Base-by-base conservation (phyloP, 1,140 invertebrate genomes). In the Drosophila jambulina region DNA sequence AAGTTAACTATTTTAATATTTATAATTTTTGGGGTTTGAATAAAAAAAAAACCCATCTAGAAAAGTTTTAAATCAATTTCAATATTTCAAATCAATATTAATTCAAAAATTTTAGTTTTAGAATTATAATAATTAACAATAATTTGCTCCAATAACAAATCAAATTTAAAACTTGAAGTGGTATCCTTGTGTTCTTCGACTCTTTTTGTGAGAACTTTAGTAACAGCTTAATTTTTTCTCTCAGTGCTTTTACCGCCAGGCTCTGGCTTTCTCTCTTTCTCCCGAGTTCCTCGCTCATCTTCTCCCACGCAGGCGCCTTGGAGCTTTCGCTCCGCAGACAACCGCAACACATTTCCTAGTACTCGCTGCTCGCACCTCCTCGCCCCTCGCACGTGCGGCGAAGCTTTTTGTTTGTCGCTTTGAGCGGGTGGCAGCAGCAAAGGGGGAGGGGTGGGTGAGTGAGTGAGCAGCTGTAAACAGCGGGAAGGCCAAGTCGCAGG, bases 261-360 rank as follows among this genome's bases (percentile, higher is more conserved):
- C 56, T 72, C 15, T 38, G 21, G 34, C 34, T 48, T 25, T 46
- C 17, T 43, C 27, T 42, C 19, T 45, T 46, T 51, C 27, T 21
- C 13, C 3, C 4, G n/a, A 10, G 32, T 23, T 54, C 19, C 15
- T 36, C 19, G 13, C 36, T 57, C 15, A 27, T 13, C 34, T 51
- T 45, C 78, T 85, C 83, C 80, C 80, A 88, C 84, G 84, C 84
- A 88, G 51, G 80, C 80, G 80, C 80, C 48, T 46, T 72, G 25
- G n/a, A 53, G 46, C 59, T 48, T 19, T 40, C 32, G 45, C 48
- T 67, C 36, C 53, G 29, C 43, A 49, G 82, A 78, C 83, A 79
- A 68, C 83, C 79, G 79, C 82, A 87, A 87, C 82, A 87, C 61
- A 87, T 79, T 87, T 86, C 80, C 70, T 85, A 82, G 82, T 82